phyloP scores from a whole-genome alignment of 2,888 invertebrate genomes.

The Drosophila eohydei region DNA sequence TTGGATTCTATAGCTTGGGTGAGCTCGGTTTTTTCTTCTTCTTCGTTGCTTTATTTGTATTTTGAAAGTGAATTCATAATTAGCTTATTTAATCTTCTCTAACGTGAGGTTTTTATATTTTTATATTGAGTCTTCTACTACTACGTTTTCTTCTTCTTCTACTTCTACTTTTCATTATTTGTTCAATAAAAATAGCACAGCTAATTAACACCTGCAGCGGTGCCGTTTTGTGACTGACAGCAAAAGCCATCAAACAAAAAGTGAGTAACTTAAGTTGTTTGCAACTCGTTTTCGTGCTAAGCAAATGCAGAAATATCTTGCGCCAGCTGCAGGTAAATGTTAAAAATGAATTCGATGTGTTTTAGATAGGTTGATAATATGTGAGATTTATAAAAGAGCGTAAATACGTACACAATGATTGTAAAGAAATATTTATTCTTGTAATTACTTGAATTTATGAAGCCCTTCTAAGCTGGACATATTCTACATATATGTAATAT shows the following conservation, averaged over 20 bases:
- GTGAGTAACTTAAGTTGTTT: neutral
- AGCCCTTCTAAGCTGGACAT: too few relatives aligned
- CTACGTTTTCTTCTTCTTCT: neutral
- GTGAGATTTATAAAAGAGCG: neutral
- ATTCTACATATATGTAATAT: too few relatives aligned
- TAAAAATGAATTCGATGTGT: neutral
- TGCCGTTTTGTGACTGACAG: slow-evolving; percentile 9
- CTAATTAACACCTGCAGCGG: slow-evolving; percentile 44
- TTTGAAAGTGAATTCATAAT: slow-evolving; percentile 75
- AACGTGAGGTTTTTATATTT: slow-evolving; percentile 23
- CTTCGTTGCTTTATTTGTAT: slow-evolving; percentile 11
- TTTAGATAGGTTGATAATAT: neutral
- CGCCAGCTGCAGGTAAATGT: neutral
- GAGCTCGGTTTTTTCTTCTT: slow-evolving; percentile 6
- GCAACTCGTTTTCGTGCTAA: slow-evolving; percentile 23
- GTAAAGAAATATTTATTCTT: neutral
- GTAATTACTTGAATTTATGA: neutral
- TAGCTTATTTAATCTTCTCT: slow-evolving; percentile 39
- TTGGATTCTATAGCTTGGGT: slow-evolving; percentile 21
- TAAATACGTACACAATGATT: neutral
- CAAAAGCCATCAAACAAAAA: slow-evolving; percentile 2
- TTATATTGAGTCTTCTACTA: slow-evolving; percentile 3
- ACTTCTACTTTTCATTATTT: slow-evolving; percentile 6
- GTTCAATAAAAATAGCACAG: slow-evolving; percentile 15
- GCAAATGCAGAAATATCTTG: neutral